Conservation (phyloP, 2,797 vertebrate species). For the Melopsittacus undulatus region DNA sequence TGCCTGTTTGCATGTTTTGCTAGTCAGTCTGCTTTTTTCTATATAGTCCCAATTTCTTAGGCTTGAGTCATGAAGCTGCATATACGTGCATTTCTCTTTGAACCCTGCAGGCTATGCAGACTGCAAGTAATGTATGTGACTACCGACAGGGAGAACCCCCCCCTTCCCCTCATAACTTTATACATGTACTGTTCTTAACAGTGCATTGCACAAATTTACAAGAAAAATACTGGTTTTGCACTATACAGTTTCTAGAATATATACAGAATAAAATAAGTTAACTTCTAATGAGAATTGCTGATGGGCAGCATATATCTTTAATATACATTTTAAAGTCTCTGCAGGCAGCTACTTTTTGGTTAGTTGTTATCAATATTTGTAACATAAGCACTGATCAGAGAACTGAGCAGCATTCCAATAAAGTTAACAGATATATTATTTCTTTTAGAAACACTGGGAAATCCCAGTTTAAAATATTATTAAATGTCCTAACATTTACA, state of each 20-base stretch:
- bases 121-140: constrained; percentile 55
- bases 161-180: constrained; percentile 84
- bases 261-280: constrained; percentile 99
- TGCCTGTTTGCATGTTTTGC: constrained; percentile 73
- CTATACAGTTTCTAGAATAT: constrained; percentile 99
- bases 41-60: constrained; percentile 51
- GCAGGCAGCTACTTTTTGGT: constrained; percentile 99
- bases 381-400: constrained; percentile 90
- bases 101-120: constrained; percentile 50
- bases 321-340: constrained; percentile 91
- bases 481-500: constrained; percentile 99
- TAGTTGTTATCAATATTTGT: constrained; percentile 90
- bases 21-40: constrained; percentile 65
- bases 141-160: constrained; percentile 42
- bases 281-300: constrained; percentile 89
- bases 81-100: constrained; percentile 35
- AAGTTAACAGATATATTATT: constrained; percentile 94
- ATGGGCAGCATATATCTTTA: constrained; percentile 87
- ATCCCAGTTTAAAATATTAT: constrained; percentile 91
- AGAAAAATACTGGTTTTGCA: constrained; percentile 95
- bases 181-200: constrained; percentile 88
- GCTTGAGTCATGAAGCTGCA: constrained; percentile 58
- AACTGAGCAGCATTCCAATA: constrained; percentile 89
- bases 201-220: constrained; percentile 97
- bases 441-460: constrained; percentile 89